Percentiles rank a stretch among this genome's conserved stretches.
These are phyloP conservation scores for Sarotherodon lohbergeri DNA, from an alignment of 2,113 vertebrate species.

Conservation along the genomic window DNA sequence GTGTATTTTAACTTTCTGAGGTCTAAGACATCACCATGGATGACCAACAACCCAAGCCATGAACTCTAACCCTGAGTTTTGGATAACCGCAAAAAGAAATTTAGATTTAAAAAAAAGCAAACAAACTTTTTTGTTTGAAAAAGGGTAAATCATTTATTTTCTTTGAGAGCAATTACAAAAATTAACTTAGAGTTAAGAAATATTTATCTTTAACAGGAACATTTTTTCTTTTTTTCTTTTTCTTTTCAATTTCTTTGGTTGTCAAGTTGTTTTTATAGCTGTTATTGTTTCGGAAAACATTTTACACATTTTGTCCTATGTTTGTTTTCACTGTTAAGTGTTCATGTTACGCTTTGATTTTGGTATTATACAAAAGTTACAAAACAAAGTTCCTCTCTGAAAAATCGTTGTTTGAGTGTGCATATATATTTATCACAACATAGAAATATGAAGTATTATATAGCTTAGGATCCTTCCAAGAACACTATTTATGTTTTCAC, in stretches of 20 bases:
- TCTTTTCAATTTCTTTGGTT: background rate
- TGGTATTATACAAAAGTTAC: background rate
- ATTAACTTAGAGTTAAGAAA: background rate
- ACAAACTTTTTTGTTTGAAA: background rate
- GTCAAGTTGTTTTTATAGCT: background rate
- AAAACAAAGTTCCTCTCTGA: background rate
- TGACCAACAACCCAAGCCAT: background rate
- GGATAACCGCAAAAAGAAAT: fast-evolving
- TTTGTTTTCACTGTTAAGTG: background rate
- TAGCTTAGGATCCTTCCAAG: background rate
- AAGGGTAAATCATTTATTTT: background rate
- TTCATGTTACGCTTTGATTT: background rate
- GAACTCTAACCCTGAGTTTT: background rate
- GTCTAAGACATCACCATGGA: background rate
- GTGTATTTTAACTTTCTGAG: background rate
- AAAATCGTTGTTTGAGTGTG: background rate
- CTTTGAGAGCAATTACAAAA: background rate
- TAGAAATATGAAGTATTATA: background rate
- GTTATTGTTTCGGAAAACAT: background rate
- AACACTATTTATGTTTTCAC: background rate
- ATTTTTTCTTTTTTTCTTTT: background rate
- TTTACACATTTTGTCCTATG: background rate
- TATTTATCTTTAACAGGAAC: background rate
- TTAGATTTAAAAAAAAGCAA: background rate
- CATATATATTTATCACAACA: background rate